Evolutionary conservation across 2,797 vertebrate species (phyloP).

Genomic region (Myripristis jacobus): DNA sequence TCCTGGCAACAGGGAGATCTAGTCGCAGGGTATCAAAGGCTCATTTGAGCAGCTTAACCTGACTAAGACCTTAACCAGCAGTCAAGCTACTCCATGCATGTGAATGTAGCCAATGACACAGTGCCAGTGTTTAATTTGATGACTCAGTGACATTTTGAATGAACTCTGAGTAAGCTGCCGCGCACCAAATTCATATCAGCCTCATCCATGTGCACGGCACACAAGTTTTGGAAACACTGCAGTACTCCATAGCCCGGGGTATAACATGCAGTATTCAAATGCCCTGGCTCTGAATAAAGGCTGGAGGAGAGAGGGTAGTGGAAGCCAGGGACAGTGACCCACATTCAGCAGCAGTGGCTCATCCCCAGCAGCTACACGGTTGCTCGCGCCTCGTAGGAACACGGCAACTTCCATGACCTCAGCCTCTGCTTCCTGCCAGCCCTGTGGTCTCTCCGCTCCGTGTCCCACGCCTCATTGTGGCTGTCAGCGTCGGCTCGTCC

Average conservation of each 20-base stretch:
- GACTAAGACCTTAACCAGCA: constrained; percentile 20
- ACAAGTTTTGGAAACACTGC: constrained; percentile 30
- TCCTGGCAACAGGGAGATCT: constrained; percentile 23
- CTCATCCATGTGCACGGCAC: constrained; percentile 18
- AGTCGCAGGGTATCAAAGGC: constrained; percentile 18
- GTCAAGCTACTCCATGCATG: constrained; percentile 10
- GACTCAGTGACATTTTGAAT: constrained; percentile 40
- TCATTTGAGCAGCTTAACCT: constrained; percentile 29
- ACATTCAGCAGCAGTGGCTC: constrained; percentile 54
- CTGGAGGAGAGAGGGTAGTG: constrained; percentile 41
- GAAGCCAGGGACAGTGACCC: constrained; percentile 63
- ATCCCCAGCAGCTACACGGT: constrained; percentile 46
- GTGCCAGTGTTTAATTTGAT: constrained; percentile 32
- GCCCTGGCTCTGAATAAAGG: constrained; percentile 51
- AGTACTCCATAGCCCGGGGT: constrained; percentile 32
- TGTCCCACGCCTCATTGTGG: constrained; percentile 32
- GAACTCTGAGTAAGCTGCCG: constrained; percentile 23
- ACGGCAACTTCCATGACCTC: constrained; percentile 50
- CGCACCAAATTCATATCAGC: constrained; percentile 9
- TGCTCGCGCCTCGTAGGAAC: constrained; percentile 36
- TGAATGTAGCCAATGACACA: constrained; percentile 10
- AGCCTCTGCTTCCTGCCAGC: constrained; percentile 58
- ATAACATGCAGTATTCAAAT: constrained; percentile 64
- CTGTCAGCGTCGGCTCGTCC: constrained; percentile 43
- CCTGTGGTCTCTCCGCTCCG: constrained; percentile 7